phyloP scores from a whole-genome alignment of 1,140 invertebrate species.

The Zaprionus lachaisei region DNA sequence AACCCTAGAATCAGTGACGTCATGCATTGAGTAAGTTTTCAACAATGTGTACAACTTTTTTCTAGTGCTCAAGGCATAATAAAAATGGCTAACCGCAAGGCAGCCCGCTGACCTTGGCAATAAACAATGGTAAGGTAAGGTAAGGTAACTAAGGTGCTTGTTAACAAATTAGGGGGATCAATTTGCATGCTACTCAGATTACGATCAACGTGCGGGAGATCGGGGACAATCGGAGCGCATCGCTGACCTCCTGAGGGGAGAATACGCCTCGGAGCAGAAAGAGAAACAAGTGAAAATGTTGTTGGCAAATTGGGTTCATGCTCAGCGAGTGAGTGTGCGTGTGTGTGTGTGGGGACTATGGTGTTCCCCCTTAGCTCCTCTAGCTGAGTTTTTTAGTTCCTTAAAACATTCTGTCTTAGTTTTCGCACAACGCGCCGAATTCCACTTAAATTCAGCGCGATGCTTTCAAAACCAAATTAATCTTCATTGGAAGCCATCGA shows the following conservation, averaged over 20 bases:
- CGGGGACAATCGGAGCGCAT: slow-evolving; percentile 32
- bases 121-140: slow-evolving; percentile 27
- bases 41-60: background rate
- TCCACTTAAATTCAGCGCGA: slow-evolving; percentile 65
- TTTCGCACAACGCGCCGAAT: slow-evolving; percentile 53
- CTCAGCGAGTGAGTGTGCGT: slow-evolving; percentile 25
- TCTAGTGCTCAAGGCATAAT: background rate
- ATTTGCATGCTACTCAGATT: slow-evolving; percentile 76
- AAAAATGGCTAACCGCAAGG: slow-evolving; percentile 3
- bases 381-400: background rate
- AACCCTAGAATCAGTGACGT: background rate
- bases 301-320: slow-evolving; percentile 79
- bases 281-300: slow-evolving; percentile 70
- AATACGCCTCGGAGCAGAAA: slow-evolving; percentile 5
- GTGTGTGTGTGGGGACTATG: background rate
- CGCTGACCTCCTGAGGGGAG: slow-evolving; percentile 33
- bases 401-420: slow-evolving; percentile 51
- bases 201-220: slow-evolving; percentile 57
- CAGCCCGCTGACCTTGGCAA: slow-evolving; percentile 7
- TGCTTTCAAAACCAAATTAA: slow-evolving; percentile 77
- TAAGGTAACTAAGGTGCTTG: slow-evolving; percentile 37
- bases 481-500: slow-evolving; percentile 81
- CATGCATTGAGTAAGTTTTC: background rate
- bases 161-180: slow-evolving; percentile 71
- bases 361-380: background rate